Base-by-base conservation (phyloP, 2,113 vertebrate genomes). In the Steatornis caripensis region DNA sequence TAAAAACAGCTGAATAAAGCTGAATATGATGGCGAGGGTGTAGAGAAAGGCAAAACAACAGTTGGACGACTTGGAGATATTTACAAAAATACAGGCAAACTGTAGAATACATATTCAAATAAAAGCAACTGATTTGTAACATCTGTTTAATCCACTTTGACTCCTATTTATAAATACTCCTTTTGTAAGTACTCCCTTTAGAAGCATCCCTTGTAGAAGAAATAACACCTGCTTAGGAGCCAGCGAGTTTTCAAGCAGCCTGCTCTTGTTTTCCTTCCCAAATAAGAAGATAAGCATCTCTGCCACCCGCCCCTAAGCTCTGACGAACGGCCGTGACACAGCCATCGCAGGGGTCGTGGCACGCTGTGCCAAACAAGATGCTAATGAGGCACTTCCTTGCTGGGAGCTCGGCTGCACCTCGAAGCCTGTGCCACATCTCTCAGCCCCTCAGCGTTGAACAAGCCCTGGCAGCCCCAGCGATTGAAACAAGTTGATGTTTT, bases 321-420 rank as follows among this genome's bases (percentile, higher is more conserved):
- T 36, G 66, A 53, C 0, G 2, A 45, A 29, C 34, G 29, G 43
- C 51, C 0, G 1, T 22, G 62, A 48, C 19, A 21, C 0, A 3
- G 30, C 45, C 26, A 8, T 15, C 1, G 0, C 54, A 46, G 41
- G 21, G 8, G 24, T 36, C 48, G 36, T 2, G 0, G 12, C 43
- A 53, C 2, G 2, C 15, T 1, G 6, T 9, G 3, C n/a, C 17
- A 15, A n/a, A 30, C 24, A 39, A 17, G 46, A 14, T 5, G 2
- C 22, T 36, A 18, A 24, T 5, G 21, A 43, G 46, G 21, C 15
- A 27, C 15, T 53, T 61, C 55, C 49, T 53, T 6, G 8, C 41
- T 29, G 79, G 43, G 51, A 75, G 87, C 90, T 66, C 26, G 51
- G 51, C 70, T 66, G 81, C 3, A 6, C 21, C 24, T 36, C 23